Base-by-base conservation (phyloP, 1,140 invertebrate species). In the Philopotamus ludificatus region DNA sequence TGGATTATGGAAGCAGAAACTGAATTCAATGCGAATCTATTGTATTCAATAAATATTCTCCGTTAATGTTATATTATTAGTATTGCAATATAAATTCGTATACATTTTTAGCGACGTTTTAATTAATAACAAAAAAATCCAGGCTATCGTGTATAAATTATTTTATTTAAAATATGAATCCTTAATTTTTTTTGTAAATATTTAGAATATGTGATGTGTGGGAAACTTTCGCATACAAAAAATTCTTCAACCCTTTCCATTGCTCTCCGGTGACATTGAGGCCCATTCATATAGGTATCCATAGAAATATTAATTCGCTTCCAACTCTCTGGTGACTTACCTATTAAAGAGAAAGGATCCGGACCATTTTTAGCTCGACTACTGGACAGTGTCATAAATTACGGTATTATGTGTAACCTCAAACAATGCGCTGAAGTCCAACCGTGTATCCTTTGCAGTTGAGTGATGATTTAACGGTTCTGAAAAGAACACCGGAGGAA, bases 381-480 rank as follows among this genome's bases (percentile, higher is more conserved):
- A 47, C 44, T 16, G 44, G 28, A 15, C 44, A 12, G 10, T 16
- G 44, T 16, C 44, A 47, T 47, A 47, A 47, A 47, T 47, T 9
- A 47, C 44, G 44, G 44, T 15, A 20, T 20, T 47, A 15, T 47
- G 10, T 12, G 8, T 4, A 47, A 47, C 10, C 4, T 8, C 44
- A 47, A 47, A 47, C 44, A 47, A 47, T 47, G 18, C 4, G 44
- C 18, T 7, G 4, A 34, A 34, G 12, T 12, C 12, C 4, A 16
- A 47, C n/a, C n/a, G n/a, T 7, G 44, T 9, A 47, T 47, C 44
- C 44, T 47, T 47, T 47, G 4, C 44, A 9, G 10, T 4, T 47
- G 44, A 47, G 8, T 47, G 44, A 47, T 47, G 44, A 47, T 47
- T 47, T 47, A 47, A 47, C 44, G 44, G 44, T n/a, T n/a, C n/a